Base-by-base conservation (phyloP, 2,113 vertebrate species). In the Sphaerodactylus townsendi region DNA sequence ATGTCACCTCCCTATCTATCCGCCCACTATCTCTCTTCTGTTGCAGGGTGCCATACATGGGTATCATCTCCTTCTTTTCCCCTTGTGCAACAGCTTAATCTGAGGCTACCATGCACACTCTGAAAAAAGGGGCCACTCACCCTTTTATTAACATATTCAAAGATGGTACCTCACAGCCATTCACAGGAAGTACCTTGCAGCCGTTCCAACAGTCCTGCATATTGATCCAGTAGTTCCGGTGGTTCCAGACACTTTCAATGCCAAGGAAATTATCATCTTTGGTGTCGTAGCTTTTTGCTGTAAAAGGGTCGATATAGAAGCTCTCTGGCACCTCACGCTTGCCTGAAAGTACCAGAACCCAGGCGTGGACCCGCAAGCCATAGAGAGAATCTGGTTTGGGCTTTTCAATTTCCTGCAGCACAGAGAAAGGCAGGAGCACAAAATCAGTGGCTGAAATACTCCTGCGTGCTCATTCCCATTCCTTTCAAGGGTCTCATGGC, bases 211-310 rank as follows among this genome's bases (percentile, higher is more conserved):
- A 99, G 91, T 98, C 96, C 94, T 99, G 98, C 97, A 98, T 98
- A 94, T 99, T 99, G 87, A 98, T 91, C 94, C 98, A 99, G 92
- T 98, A 98, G 95, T 99, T 99, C 76, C 84, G 93, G 53, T 98
- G 95, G 94, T 99, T 99, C 98, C 98, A 99, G 79, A 97, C 5
- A 28, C 97, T 98, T 94, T 99, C 98, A 0, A 99, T 96, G 35
- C 98, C 98, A 85, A 99, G 96, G 94, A 99, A 99, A 79, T 85
- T 77, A 0, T 93, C 83, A 0, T 97, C 92, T 0, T 10, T 81
- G 1, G 96, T 96, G 75, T 89, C 56, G 90, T 96, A 97, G 86
- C 95, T 93, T 25, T 86, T 93, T 0, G 96, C 98, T 0, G 97
- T 97, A 79, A 99, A 95, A 0, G 98, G 95, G 72, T 99, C 97